phyloP scores from a whole-genome alignment of 2,797 vertebrate genomes.

The Falco peregrinus region DNA sequence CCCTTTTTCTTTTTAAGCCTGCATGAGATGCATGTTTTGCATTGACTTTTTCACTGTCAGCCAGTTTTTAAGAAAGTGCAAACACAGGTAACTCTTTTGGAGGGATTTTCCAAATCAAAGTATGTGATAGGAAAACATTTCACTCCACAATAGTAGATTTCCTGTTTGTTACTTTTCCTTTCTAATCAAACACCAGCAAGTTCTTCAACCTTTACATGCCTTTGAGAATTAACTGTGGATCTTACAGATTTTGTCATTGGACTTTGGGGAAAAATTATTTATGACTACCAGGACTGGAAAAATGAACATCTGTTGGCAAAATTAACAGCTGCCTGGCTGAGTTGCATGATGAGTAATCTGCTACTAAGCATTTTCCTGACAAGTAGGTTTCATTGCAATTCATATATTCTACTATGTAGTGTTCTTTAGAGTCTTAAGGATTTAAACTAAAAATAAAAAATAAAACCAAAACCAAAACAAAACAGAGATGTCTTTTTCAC shows the following conservation, averaged over 20 bases:
- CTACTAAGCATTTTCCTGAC: background rate
- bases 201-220: background rate
- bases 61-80: background rate
- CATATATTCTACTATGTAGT: background rate
- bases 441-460: background rate
- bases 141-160: background rate
- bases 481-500: background rate
- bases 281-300: constrained; percentile 13
- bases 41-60: background rate
- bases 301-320: constrained; percentile 44
- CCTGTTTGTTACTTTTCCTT: background rate
- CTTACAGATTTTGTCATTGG: background rate
- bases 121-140: background rate
- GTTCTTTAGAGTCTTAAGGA: background rate
- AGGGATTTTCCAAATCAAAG: background rate
- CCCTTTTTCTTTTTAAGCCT: background rate
- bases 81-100: background rate
- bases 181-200: background rate
- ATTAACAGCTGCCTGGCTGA: background rate
- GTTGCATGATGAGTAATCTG: background rate
- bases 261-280: background rate
- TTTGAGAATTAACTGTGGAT: background rate
- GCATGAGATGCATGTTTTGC: background rate
- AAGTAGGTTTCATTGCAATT: background rate
- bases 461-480: rapidly evolving